Evolutionary conservation across 2,113 vertebrate genomes (phyloP).

Genomic region (Melanerpes aurifrons): DNA sequence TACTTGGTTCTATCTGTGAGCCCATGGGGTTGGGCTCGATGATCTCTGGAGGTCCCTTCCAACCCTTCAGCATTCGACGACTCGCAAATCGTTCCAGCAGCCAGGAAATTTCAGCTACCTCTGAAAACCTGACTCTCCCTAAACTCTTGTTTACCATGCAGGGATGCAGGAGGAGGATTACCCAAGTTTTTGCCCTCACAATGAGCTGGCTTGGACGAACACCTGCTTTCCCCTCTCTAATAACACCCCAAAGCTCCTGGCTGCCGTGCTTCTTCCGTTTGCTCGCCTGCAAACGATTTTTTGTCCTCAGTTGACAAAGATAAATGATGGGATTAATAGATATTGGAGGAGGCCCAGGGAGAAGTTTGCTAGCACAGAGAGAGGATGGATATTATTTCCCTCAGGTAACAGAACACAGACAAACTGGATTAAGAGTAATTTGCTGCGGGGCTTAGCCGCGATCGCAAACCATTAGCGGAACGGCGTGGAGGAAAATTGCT

Average conservation of each 20-base stretch:
- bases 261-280: slow-evolving; percentile 85
- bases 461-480: slow-evolving; percentile 93
- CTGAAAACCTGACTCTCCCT: slow-evolving; percentile 24
- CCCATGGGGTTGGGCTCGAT: no score
- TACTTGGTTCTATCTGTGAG: no score
- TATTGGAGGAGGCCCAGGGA: slow-evolving; percentile 91
- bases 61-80: background rate
- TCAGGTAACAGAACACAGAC: slow-evolving; percentile 90
- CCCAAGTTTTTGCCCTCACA: slow-evolving; percentile 82
- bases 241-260: slow-evolving; percentile 79
- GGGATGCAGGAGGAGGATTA: slow-evolving; percentile 80
- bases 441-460: slow-evolving; percentile 92
- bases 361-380: slow-evolving; percentile 78
- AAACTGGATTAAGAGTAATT: slow-evolving; percentile 98
- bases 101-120: slow-evolving; percentile 60
- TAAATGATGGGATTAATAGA: slow-evolving; percentile 99
- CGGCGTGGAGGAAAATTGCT: slow-evolving; percentile 88
- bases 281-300: slow-evolving; percentile 91
- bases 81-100: background rate
- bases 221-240: slow-evolving; percentile 89
- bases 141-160: slow-evolving; percentile 76
- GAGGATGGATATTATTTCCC: slow-evolving; percentile 95
- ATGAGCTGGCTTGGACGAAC: slow-evolving; percentile 79
- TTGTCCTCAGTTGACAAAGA: slow-evolving; percentile 95
- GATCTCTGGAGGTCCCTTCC: no score